A percentile compares a stretch with the other conserved stretches of the same genome.
Evolutionary conservation across 2,888 invertebrate genomes (phyloP).

Genomic region (Merodon equestris): DNA sequence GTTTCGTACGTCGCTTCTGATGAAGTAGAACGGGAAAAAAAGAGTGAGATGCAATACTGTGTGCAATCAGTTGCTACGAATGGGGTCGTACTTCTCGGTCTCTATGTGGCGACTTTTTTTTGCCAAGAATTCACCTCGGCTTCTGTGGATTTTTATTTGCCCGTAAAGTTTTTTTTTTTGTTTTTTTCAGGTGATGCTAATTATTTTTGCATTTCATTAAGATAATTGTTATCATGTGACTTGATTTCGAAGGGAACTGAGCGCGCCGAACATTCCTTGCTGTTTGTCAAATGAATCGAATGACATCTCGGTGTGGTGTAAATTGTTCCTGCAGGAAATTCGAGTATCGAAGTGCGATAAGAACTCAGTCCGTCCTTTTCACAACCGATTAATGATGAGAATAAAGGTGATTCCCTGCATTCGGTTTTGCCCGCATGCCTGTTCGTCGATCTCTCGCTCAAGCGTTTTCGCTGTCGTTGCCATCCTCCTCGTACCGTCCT

Average conservation of each 20-base stretch:
- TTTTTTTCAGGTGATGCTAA: no score
- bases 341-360: conserved; percentile 53
- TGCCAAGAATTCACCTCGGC: background rate
- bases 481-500: no score
- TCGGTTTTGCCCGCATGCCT: no score
- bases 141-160: background rate
- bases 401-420: no score
- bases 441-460: no score
- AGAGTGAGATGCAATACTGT: conserved; percentile 59
- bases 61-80: conserved; percentile 29
- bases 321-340: conserved; percentile 22
- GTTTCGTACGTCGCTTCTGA: conserved; percentile 29
- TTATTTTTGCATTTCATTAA: no score
- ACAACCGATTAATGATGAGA: no score
- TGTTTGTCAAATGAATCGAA: background rate
- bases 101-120: conserved; percentile 42
- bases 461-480: no score
- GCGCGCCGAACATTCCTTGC: background rate
- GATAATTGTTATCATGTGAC: no score
- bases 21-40: conserved; percentile 23
- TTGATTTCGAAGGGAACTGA: no score
- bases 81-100: conserved; percentile 48
- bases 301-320: conserved; percentile 28
- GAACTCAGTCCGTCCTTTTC: conserved; percentile 38
- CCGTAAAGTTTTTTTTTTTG: no score